Percentiles rank a stretch among this genome's conserved stretches.
Conservation (phyloP, 2,113 vertebrate species). For the Pterocles orientalis region DNA sequence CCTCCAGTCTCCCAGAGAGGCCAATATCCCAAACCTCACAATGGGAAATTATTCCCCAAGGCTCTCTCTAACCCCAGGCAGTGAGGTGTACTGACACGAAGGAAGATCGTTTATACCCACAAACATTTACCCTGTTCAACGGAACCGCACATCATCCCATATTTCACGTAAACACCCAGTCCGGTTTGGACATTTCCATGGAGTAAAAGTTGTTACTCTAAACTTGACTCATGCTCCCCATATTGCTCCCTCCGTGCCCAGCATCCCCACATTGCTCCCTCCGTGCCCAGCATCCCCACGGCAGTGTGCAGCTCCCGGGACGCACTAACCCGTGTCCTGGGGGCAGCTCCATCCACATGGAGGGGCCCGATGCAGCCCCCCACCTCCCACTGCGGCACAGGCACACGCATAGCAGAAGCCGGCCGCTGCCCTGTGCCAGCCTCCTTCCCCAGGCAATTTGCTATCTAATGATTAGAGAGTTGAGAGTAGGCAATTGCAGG, state of each 20-base stretch:
- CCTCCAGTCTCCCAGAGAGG: neutral
- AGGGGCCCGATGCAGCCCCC: too few species aligned
- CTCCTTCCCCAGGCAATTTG: neutral
- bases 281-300: too few species aligned
- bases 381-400: neutral
- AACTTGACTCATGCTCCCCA: neutral
- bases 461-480: neutral
- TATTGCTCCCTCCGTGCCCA: neutral
- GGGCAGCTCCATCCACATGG: accelerated
- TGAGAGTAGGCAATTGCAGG: neutral
- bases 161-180: neutral
- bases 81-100: neutral
- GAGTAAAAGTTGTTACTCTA: neutral
- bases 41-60: neutral
- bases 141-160: neutral
- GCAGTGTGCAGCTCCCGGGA: accelerated
- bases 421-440: neutral
- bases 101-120: neutral
- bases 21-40: neutral
- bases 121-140: neutral
- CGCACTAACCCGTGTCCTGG: too few species aligned
- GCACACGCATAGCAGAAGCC: neutral
- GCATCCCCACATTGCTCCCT: too few species aligned
- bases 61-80: neutral
- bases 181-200: neutral